A percentile compares a stretch with the other conserved stretches of the same genome.
Evolutionary conservation across 2,113 vertebrate species (phyloP).

Genomic region (Nestor notabilis): DNA sequence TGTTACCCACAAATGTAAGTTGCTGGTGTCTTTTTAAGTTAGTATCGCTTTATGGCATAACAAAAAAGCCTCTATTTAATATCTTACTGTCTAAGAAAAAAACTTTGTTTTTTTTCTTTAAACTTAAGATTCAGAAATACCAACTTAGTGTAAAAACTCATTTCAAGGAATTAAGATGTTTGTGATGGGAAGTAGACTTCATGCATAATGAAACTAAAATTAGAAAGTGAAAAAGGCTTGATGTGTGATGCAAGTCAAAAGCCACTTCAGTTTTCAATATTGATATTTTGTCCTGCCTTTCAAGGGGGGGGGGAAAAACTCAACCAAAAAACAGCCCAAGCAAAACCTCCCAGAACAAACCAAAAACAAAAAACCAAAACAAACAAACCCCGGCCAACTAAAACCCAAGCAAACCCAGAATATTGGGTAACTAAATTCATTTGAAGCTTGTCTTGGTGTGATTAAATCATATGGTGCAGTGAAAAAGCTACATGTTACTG

Average conservation of each 20-base stretch:
- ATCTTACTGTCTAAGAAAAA: background rate
- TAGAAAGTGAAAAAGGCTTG: background rate
- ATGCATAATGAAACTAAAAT: background rate
- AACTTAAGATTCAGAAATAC: background rate
- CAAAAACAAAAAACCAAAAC: background rate
- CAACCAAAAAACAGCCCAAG: background rate
- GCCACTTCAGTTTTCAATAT: background rate
- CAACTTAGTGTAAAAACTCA: background rate
- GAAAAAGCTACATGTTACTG: background rate
- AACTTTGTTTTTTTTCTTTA: background rate
- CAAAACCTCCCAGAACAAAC: background rate
- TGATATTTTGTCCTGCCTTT: background rate
- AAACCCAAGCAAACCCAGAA: background rate
- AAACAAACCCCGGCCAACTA: background rate
- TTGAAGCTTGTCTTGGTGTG: background rate
- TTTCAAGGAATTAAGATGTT: background rate
- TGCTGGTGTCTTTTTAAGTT: background rate
- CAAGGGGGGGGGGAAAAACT: background rate
- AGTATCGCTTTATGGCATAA: background rate
- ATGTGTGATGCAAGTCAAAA: background rate
- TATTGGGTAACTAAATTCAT: background rate
- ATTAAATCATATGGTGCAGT: fast-evolving
- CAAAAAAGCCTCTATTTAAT: background rate
- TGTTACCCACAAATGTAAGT: background rate
- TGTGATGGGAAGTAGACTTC: background rate